phyloP scores from a whole-genome alignment of 2,113 vertebrate genomes.

The Montifringilla adamsi region DNA sequence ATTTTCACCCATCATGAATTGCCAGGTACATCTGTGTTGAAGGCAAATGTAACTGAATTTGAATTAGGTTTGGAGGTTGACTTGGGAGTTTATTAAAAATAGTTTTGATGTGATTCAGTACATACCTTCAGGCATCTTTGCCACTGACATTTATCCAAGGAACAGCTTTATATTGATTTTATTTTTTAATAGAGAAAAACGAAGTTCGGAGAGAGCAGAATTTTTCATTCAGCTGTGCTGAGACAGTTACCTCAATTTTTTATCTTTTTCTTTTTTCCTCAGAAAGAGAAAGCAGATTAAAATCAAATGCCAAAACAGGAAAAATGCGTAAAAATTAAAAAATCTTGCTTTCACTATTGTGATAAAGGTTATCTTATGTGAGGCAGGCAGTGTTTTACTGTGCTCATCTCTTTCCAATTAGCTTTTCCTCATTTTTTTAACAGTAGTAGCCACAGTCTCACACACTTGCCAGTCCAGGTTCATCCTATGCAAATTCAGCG shows the following conservation, averaged over 20 bases:
- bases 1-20: background rate
- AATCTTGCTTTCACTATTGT: background rate
- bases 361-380: background rate
- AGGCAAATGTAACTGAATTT: slow-evolving; percentile 8
- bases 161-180: background rate
- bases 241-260: background rate
- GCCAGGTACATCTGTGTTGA: background rate
- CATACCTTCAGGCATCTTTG: background rate
- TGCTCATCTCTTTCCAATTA: background rate
- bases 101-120: slow-evolving; percentile 5
- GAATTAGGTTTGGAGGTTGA: background rate
- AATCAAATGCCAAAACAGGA: background rate
- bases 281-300: background rate
- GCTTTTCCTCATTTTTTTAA: background rate
- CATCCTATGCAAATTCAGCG: background rate
- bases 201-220: background rate
- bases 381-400: background rate
- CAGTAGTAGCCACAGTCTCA: background rate
- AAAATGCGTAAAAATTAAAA: background rate
- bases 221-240: background rate
- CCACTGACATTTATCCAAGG: background rate
- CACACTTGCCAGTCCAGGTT: background rate
- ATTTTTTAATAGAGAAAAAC: background rate
- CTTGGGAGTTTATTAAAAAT: slow-evolving; percentile 16
- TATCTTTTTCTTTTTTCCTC: background rate